Conservation (phyloP, 2,113 vertebrate genomes). For the Podarcis raffonei region DNA sequence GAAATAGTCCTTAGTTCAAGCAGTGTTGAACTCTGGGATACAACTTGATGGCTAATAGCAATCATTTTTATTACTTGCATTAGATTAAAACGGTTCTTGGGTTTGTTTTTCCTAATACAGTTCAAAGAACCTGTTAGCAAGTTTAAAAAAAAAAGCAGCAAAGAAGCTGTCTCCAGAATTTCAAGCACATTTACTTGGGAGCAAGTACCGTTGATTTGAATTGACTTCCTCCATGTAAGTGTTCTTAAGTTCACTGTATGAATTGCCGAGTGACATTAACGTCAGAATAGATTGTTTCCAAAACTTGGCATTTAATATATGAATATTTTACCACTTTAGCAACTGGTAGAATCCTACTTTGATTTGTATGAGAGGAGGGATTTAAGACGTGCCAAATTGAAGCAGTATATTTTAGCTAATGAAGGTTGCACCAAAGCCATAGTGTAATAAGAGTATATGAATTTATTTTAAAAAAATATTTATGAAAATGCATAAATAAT, state of each 20-base stretch:
- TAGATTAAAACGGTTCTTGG: slow-evolving; percentile 47
- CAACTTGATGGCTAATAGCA: slow-evolving; percentile 69
- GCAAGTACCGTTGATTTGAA: background rate
- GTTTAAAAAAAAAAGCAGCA: slow-evolving; percentile 26
- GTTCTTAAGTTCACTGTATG: slow-evolving; percentile 9
- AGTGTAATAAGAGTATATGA: slow-evolving; percentile 14
- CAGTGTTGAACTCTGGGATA: slow-evolving; percentile 65
- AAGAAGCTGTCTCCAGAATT: slow-evolving; percentile 22
- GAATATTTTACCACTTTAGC: slow-evolving; percentile 22
- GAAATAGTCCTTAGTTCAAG: slow-evolving; percentile 61
- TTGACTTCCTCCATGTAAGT: slow-evolving; percentile 6
- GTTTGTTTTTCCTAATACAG: slow-evolving; percentile 30
- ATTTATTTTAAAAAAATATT: slow-evolving; percentile 34
- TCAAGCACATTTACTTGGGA: slow-evolving; percentile 10
- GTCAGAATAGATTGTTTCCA: slow-evolving; percentile 41
- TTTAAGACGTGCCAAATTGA: slow-evolving; percentile 41
- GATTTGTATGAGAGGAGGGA: slow-evolving; percentile 21
- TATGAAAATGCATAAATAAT: slow-evolving; percentile 43
- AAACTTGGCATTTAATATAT: slow-evolving; percentile 12
- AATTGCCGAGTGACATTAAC: slow-evolving; percentile 41
- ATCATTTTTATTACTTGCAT: slow-evolving; percentile 62
- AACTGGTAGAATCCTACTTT: slow-evolving; percentile 2
- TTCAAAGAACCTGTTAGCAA: slow-evolving; percentile 49
- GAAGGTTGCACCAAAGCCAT: slow-evolving; percentile 29
- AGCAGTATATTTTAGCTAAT: slow-evolving; percentile 31